Conservation (phyloP, 2,113 vertebrate genomes). For the Oreotrochilus melanogaster region DNA sequence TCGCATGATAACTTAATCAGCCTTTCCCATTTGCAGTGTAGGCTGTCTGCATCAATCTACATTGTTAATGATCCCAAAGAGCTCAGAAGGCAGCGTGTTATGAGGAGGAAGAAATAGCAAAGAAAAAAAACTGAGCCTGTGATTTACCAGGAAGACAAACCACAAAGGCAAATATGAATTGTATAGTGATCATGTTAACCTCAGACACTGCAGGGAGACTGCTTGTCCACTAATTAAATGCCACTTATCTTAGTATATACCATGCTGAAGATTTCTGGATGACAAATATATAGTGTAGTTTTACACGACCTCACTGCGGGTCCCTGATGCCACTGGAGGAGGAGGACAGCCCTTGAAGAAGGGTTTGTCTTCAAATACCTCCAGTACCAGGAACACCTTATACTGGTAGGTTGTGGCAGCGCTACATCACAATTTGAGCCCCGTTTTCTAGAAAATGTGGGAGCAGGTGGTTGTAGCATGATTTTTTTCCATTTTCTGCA, state of each 20-base stretch:
- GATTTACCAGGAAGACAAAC: background rate
- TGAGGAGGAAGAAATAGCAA: background rate
- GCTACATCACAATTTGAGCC: background rate
- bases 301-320: background rate
- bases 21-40: slow-evolving; percentile 14
- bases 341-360: background rate
- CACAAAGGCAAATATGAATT: background rate
- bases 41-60: slow-evolving; percentile 47
- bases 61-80: slow-evolving; percentile 44
- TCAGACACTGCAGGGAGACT: background rate
- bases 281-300: background rate
- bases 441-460: background rate
- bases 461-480: background rate
- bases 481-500: background rate
- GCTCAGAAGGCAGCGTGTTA: background rate
- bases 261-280: background rate
- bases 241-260: background rate
- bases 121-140: background rate
- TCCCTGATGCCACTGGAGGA: background rate
- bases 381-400: background rate
- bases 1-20: slow-evolving; percentile 40
- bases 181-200: background rate
- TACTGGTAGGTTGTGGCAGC: background rate
- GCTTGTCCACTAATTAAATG: background rate
- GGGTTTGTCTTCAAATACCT: background rate